Evolutionary conservation across 2,888 invertebrate species (phyloP), one percentile per base, ranked within the genome.

Genomic region (Isotomurus palustris): DNA sequence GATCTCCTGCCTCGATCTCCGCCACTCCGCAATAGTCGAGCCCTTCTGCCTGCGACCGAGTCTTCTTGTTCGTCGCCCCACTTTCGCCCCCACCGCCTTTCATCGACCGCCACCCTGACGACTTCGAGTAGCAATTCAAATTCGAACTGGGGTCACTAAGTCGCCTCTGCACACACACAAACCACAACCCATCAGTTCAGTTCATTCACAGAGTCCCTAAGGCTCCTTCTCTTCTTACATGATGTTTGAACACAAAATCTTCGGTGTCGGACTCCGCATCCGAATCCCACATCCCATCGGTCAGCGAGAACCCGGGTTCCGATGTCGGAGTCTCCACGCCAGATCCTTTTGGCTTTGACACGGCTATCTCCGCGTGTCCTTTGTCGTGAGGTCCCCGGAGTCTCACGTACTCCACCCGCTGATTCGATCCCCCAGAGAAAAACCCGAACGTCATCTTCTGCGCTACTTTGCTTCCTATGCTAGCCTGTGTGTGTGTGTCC

Each of bases 361-460:
- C 91, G n/a, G 82, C 82, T 90, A 97, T 94, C 80, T 99, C 96
- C 0, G 96, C 96, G 78, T 93, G 91, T 0, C 91, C 92, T 79
- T 94, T 95, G 17, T 92, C 93, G 73, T 88, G 87, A 14, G 97
- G 97, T 14, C 97, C 97, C 77, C 95, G 89, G 94, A 99, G 94
- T 60, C 94, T 83, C 48, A 99, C 95, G 79, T 96, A 99, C 79
- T 99, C 97, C 73, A 96, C 91, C 56, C 96, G 83, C 76, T 91
- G 89, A 51, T 67, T 67, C 52, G 83, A 80, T 51, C 79, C 78
- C 56, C 85, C 83, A 65, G 88, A 88, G 74, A 91, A 88, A 64
- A 91, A 81, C 0, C 94, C 94, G 76, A 94, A 88, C 50, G 92
- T 91, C 91, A 94, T 93, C 71, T 91, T 83, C 79, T 94, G 92